These are phyloP conservation scores for crab-eating macaque (Macaca fascicularis) DNA, from an alignment of 2,113 vertebrate species.

Conservation along the genomic window T2T-MFA8v1.1 NC_088391.1:84195001-84195500, in stretches of 20 bases:
- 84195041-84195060: neutral
- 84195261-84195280: neutral
- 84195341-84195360: constrained; percentile 51
- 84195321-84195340: constrained; percentile 50
- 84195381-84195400: constrained; percentile 20
- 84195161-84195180: constrained; percentile 46
- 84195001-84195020: neutral
- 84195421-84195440: constrained; percentile 63
- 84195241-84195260: constrained; percentile 51
- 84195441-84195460: constrained; percentile 64
- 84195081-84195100: neutral
- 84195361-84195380: constrained; percentile 52
- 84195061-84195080: neutral
- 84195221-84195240: constrained; percentile 51
- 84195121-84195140: neutral
- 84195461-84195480: constrained; percentile 75
- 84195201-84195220: neutral
- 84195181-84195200: constrained; percentile 7
- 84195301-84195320: constrained; percentile 51
- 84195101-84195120: neutral
- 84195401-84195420: constrained; percentile 67
- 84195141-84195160: neutral
- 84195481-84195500: constrained; percentile 74
- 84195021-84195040: neutral
- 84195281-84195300: constrained; percentile 26